phyloP scores from a whole-genome alignment of 2,113 vertebrate genomes.

The Melanostigma gelatinosum region DNA sequence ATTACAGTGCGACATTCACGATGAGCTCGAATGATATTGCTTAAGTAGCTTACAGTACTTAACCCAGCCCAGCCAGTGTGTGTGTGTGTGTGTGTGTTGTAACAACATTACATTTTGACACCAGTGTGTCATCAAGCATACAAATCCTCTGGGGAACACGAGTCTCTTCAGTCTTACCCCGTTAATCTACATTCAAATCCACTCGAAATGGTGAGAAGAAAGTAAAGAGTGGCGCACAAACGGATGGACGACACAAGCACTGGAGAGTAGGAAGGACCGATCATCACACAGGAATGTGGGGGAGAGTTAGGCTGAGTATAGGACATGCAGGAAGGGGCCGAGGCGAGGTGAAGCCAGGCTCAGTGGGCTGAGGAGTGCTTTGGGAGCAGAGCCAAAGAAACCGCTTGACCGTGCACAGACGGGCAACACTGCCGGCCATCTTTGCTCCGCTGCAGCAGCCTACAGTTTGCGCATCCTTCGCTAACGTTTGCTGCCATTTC shows the following conservation, averaged over 20 bases:
- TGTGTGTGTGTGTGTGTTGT: constrained; percentile 29
- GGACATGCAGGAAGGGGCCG: constrained; percentile 55
- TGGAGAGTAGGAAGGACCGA: constrained; percentile 31
- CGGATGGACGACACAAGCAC: constrained; percentile 49
- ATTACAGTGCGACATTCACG: constrained; percentile 57
- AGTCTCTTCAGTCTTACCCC: constrained; percentile 23
- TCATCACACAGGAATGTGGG: constrained; percentile 26
- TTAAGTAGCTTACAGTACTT: constrained; percentile 64
- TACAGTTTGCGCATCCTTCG: constrained; percentile 28
- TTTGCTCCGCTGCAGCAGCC: constrained; percentile 22
- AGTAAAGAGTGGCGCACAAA: constrained; percentile 36
- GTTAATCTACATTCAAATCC: constrained; percentile 62
- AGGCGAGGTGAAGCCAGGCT: constrained; percentile 16
- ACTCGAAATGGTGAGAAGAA: constrained; percentile 39
- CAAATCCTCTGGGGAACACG: constrained; percentile 5
- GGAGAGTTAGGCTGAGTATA: constrained; percentile 9
- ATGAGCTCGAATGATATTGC: constrained; percentile 67
- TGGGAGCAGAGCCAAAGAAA: constrained; percentile 29
- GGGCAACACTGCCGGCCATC: constrained; percentile 8
- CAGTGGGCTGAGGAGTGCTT: constrained; percentile 20
- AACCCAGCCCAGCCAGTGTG: constrained; percentile 39
- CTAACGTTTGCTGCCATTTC: constrained; percentile 8
- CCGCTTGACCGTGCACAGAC: constrained; percentile 44
- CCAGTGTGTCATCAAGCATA: constrained; percentile 13
- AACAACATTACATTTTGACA: constrained; percentile 22